Percentiles rank a stretch among this genome's conserved stretches.
These are phyloP conservation scores for Tenodera sinensis DNA, from an alignment of 2,888 invertebrate species.

Conservation along the genomic window DNA sequence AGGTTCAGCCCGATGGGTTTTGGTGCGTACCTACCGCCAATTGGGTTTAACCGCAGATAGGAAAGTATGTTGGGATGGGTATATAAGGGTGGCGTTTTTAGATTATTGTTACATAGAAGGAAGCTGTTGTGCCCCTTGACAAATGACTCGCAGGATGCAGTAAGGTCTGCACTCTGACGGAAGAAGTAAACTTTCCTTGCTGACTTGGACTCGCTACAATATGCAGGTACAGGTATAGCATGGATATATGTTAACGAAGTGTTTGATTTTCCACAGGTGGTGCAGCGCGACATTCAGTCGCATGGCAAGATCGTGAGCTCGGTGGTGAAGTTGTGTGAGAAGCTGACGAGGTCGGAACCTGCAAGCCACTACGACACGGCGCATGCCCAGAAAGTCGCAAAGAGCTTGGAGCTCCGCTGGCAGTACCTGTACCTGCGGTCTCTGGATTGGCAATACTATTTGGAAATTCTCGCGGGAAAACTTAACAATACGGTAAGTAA, in stretches of 20 bases:
- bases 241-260: not conserved
- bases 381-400: constrained; percentile 54
- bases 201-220: too few relatives aligned
- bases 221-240: too few relatives aligned
- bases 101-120: too few relatives aligned
- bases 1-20: too few relatives aligned
- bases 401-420: constrained; percentile 81
- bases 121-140: too few relatives aligned
- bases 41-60: too few relatives aligned
- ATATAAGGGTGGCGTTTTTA: too few relatives aligned
- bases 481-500: constrained; percentile 18
- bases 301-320: constrained; percentile 80
- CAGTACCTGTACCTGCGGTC: constrained; percentile 84
- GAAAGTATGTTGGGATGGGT: too few relatives aligned
- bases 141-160: too few relatives aligned
- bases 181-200: too few relatives aligned
- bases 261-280: constrained; percentile 58
- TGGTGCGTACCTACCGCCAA: too few relatives aligned
- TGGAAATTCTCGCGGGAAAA: constrained; percentile 68
- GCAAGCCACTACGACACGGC: constrained; percentile 32
- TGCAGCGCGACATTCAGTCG: constrained; percentile 90
- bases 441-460: constrained; percentile 87
- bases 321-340: constrained; percentile 71
- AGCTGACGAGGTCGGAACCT: constrained; percentile 36
- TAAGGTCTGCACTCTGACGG: too few relatives aligned